Conservation (phyloP, 35 echinoderm and acorn worm species). For the Ophioderma brevispina region DNA sequence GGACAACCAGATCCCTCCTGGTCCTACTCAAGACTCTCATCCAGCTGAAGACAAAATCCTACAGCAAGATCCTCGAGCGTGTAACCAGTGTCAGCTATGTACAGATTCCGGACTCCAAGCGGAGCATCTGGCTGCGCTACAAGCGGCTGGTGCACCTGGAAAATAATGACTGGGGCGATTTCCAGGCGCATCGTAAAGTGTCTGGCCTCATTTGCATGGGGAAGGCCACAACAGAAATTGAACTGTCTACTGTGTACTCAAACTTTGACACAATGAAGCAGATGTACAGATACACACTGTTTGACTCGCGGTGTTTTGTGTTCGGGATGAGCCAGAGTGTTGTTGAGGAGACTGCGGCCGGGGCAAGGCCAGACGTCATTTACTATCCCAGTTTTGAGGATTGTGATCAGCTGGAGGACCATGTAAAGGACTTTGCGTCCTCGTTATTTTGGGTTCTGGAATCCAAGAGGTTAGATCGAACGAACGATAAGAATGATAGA, state of each 20-base stretch:
- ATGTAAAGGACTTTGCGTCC: constrained; percentile 88
- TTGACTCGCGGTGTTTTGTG: constrained; percentile 86
- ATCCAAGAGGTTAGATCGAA: constrained; percentile 86
- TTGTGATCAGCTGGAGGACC: constrained; percentile 86
- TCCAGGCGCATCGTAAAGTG: constrained; percentile 76
- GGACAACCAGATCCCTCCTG: constrained; percentile 90
- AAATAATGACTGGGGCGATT: constrained; percentile 98
- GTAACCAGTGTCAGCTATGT: constrained; percentile 68
- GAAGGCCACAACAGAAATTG: constrained; percentile 76
- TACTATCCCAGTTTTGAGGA: constrained; percentile 87
- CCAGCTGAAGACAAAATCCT: constrained; percentile 72
- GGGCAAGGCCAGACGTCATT: constrained; percentile 69
- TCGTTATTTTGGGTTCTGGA: constrained; percentile 95
- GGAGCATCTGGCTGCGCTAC: constrained; percentile 83
- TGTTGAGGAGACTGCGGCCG: constrained; percentile 56
- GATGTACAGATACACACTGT: constrained; percentile 77
- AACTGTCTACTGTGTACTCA: constrained; percentile 79
- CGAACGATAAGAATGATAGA: constrained; percentile 77
- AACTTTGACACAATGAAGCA: constrained; percentile 89
- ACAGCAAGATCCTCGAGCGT: constrained; percentile 68
- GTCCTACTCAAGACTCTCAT: constrained; percentile 84
- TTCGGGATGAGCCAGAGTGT: constrained; percentile 77
- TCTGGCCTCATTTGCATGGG: constrained; percentile 87
- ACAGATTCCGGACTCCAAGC: constrained; percentile 66
- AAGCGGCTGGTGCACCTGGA: constrained; percentile 76